Evolutionary conservation across 2,888 invertebrate species (phyloP), one percentile per base, ranked within the genome.

Genomic region (Drosophila anomalipes): DNA sequence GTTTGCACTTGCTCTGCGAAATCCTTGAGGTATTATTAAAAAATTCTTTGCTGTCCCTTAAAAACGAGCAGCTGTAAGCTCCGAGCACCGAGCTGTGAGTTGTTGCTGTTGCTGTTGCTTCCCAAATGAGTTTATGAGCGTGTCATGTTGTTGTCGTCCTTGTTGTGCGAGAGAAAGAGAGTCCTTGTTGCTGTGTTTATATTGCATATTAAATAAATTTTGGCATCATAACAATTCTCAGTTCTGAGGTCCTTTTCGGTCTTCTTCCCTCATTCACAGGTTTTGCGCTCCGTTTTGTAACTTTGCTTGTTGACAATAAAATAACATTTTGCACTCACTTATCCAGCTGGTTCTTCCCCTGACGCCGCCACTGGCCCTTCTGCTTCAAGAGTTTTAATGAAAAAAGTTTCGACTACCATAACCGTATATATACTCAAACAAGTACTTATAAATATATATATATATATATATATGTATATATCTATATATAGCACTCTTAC

Each of bases 241-340:
- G 52, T 30, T 62, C 37, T 26, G 44, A 30, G 33, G 39, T 35
- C 49, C 64, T 61, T 39, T 35, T 33, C 37, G 54, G 26, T 47
- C 32, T 35, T 59, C 61, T 37, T 33, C n/a, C 28, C 22, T 52
- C 52, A 44, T 56, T 47, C 26, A 47, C 47, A 26, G 47, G 47
- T 47, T 41, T 44, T 70, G 63, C 26, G 63, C 26, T 26, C 26
- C 47, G 47, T 47, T 62, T 69, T 82, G 79, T 82, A 80, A 79
- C 74, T 79, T 86, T 77, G 74, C 83, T 88, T 90, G 86, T 83
- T 86, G 89, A 90, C 86, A 87, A 87, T 90, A 89, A 87, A 90
- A 90, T 87, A 87, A 89, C 90, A 90, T 87, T 90, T 87, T 90
- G 85, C 87, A 87, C 87, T 90, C 89, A 87, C 89, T 90, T 87